Percentiles rank a stretch among this genome's conserved stretches.
Conservation (phyloP, 2,797 vertebrate species). For the Rallus crepitans region DNA sequence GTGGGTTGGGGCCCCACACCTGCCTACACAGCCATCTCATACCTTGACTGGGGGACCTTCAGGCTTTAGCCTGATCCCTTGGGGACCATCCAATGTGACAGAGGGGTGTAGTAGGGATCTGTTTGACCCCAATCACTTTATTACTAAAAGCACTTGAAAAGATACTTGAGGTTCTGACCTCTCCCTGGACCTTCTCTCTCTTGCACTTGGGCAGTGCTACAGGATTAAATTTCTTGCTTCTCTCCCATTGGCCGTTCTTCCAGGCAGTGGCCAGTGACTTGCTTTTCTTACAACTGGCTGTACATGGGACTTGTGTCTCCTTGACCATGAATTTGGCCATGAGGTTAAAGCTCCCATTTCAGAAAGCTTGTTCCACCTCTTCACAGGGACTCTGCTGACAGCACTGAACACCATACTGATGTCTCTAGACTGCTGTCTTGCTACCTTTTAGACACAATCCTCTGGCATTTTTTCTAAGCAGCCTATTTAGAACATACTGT, state of each 20-base stretch:
- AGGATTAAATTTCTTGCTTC: neutral
- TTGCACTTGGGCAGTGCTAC: neutral
- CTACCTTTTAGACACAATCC: neutral
- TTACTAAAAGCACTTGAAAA: neutral
- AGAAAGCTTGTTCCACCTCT: neutral
- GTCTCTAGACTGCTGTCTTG: neutral
- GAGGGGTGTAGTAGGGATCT: neutral
- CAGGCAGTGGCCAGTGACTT: neutral
- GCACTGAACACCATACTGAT: neutral
- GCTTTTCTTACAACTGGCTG: neutral
- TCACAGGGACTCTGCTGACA: neutral
- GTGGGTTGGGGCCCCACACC: too few relatives aligned
- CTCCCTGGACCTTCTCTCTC: neutral
- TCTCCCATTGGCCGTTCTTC: neutral
- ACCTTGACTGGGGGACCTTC: accelerated
- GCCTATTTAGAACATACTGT: neutral
- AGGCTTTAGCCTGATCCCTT: neutral
- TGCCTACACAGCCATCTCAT: neutral
- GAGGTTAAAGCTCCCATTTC: neutral
- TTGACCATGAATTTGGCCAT: accelerated
- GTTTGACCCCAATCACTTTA: neutral
- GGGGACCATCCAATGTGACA: accelerated
- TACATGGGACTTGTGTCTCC: neutral
- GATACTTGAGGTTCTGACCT: neutral
- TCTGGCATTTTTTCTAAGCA: neutral